Evolutionary conservation across 1,140 invertebrate genomes (phyloP).

Genomic region (Cydia strobilella): DNA sequence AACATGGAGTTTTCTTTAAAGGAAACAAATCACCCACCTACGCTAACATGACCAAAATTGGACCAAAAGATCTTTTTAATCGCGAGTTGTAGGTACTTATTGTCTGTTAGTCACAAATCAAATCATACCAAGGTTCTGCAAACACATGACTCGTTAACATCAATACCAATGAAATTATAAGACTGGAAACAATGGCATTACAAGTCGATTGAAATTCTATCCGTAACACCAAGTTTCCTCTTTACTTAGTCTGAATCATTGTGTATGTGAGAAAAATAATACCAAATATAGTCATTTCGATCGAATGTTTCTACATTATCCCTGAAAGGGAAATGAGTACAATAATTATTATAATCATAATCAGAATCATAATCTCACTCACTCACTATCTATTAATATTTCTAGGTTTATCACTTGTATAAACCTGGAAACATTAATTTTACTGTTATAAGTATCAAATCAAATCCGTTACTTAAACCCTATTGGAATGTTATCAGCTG

Average conservation of each 20-base stretch:
- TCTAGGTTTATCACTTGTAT: not conserved
- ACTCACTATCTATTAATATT: too few species aligned
- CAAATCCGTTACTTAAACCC: not conserved
- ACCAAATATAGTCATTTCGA: slow-evolving; percentile 15
- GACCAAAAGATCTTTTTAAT: not conserved
- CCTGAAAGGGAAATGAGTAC: not conserved
- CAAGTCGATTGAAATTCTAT: slow-evolving; percentile 16
- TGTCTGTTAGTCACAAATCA: slow-evolving; percentile 13
- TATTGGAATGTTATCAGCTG: not conserved
- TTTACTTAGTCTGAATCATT: slow-evolving; percentile 17
- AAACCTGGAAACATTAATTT: not conserved
- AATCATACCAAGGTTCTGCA: slow-evolving; percentile 17
- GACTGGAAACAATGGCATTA: not conserved
- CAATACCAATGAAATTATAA: slow-evolving; percentile 7
- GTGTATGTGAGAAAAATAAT: slow-evolving; percentile 8
- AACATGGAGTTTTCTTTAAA: not conserved
- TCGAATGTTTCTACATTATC: slow-evolving; percentile 7
- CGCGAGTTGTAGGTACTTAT: not conserved
- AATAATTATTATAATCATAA: not conserved
- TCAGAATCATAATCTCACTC: too few species aligned
- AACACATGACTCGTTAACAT: slow-evolving; percentile 6
- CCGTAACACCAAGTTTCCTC: slow-evolving; percentile 1
- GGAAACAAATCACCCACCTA: slow-evolving; percentile 19
- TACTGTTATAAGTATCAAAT: not conserved
- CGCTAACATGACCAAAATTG: not conserved